phyloP scores from a whole-genome alignment of 2,888 invertebrate genomes.

The Tryphoninae sp. region DNA sequence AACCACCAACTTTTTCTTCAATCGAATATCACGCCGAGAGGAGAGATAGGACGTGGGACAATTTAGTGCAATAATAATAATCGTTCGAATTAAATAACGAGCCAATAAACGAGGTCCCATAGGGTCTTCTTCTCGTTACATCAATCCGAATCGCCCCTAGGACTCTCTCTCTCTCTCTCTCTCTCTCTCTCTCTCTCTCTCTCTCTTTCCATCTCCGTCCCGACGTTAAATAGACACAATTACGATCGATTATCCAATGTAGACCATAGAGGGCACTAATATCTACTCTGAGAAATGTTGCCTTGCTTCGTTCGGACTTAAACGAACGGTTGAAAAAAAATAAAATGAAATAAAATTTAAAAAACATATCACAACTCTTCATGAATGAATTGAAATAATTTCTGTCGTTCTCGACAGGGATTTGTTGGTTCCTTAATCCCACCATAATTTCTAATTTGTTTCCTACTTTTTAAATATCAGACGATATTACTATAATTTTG shows the following conservation, averaged over 20 bases:
- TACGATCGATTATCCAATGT: constrained; percentile 69
- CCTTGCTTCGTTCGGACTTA: constrained; percentile 10
- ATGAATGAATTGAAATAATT: background rate
- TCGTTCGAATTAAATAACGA: constrained; percentile 63
- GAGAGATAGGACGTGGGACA: background rate
- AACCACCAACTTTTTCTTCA: background rate
- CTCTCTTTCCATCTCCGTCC: constrained; percentile 52
- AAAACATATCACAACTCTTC: background rate
- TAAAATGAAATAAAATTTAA: background rate
- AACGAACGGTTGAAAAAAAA: constrained; percentile 15
- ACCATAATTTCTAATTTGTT: too few species aligned
- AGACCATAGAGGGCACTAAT: constrained; percentile 55
- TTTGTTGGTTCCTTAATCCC: background rate
- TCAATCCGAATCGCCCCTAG: constrained; percentile 51
- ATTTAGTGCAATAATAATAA: constrained; percentile 9
- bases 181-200: constrained; percentile 57
- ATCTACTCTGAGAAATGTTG: constrained; percentile 52
- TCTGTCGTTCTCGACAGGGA: background rate
- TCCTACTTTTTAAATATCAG: too few species aligned
- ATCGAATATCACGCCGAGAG: background rate
- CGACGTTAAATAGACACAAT: constrained; percentile 68
- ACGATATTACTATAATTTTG: too few species aligned
- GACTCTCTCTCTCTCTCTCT: constrained; percentile 53
- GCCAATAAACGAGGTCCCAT: constrained; percentile 48
- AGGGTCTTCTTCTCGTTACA: constrained; percentile 51